Evolutionary conservation across 2,888 invertebrate genomes (phyloP).

Genomic region (Scelioninae gen. 2): DNA sequence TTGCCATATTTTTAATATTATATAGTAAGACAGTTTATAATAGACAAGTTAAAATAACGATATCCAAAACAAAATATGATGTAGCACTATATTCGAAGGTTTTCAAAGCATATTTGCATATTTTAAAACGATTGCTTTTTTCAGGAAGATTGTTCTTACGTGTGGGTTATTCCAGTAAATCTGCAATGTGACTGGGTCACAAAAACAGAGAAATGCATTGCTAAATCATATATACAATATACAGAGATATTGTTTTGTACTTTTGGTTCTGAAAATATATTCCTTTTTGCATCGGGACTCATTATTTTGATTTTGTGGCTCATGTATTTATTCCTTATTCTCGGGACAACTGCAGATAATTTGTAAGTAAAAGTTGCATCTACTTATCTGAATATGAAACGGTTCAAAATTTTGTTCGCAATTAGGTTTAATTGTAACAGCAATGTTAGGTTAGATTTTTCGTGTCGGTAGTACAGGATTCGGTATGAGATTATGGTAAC

Average conservation of each 20-base stretch:
- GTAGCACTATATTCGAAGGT: no score
- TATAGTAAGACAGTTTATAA: not conserved
- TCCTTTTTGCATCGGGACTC: constrained; percentile 65
- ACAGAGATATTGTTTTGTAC: constrained; percentile 73
- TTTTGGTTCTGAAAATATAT: constrained; percentile 64
- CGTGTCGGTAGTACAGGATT: no score
- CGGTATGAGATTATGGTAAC: no score
- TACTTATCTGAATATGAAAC: not conserved
- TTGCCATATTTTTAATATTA: not conserved
- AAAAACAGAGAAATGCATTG: constrained; percentile 68
- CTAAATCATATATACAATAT: constrained; percentile 71
- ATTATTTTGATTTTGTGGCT: constrained; percentile 75
- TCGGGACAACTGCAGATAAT: constrained; percentile 78
- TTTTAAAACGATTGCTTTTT: constrained; percentile 7
- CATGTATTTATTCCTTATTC: constrained; percentile 76
- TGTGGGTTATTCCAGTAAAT: constrained; percentile 67
- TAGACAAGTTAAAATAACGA: no score
- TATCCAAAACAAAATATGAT: no score
- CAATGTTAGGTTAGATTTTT: no score
- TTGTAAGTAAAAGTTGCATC: constrained; percentile 74
- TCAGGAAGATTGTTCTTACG: constrained; percentile 73
- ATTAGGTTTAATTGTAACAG: no score
- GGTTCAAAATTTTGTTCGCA: no score
- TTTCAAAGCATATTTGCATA: no score
- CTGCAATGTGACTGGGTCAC: constrained; percentile 74